phyloP scores from a whole-genome alignment of 2,888 invertebrate species.

The Conchocele bisecta region DNA sequence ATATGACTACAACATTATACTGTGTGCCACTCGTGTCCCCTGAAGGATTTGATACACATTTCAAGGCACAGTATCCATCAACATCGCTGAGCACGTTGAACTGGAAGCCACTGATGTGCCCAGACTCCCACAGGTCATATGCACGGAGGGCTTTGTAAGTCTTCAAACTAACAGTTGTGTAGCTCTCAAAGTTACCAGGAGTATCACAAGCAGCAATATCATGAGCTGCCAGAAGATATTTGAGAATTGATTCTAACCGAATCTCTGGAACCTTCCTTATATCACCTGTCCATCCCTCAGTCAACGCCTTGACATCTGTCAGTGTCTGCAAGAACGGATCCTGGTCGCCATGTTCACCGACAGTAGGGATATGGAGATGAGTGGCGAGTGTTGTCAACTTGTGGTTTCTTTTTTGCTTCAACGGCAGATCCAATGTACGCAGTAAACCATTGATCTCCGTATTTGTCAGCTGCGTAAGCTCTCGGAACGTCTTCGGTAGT shows the following conservation, averaged over 20 bases:
- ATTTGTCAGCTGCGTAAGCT: conserved; percentile 4
- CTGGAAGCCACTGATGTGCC: not conserved
- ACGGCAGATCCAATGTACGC: not conserved
- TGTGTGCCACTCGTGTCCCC: not conserved
- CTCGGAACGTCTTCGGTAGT: conserved; percentile 14
- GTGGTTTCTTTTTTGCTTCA: conserved; percentile 6
- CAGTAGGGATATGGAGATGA: conserved; percentile 8
- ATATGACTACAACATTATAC: conserved; percentile 2
- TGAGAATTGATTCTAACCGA: conserved; percentile 1
- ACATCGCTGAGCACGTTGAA: not conserved
- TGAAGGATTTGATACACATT: not conserved
- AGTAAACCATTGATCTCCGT: not conserved
- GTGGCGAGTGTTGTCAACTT: conserved; percentile 2
- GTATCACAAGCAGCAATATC: not conserved
- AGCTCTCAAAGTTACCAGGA: not conserved
- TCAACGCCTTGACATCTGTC: not conserved
- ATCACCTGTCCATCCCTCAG: conserved; percentile 12
- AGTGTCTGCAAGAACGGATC: conserved; percentile 14
- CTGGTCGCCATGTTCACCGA: not conserved
- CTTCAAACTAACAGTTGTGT: not conserved
- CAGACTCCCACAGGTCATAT: conserved; percentile 4
- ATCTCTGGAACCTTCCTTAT: conserved; percentile 9
- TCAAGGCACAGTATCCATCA: not conserved
- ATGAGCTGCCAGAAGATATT: not conserved
- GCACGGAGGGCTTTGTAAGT: not conserved